Conservation (phyloP, 2,113 vertebrate species). For the Actinemys pallida region DNA sequence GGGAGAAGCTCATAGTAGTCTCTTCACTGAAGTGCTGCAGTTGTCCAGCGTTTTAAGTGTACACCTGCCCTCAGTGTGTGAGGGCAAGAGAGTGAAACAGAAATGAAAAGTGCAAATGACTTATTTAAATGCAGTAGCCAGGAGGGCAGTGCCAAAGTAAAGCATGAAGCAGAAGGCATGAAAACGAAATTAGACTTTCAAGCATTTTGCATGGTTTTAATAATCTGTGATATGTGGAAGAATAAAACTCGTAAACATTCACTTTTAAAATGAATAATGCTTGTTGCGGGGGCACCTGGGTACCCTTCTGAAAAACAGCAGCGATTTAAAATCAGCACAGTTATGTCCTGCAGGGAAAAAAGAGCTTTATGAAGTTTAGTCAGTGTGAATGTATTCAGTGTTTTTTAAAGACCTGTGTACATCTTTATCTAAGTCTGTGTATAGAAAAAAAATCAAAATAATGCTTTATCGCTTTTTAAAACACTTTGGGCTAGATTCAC, state of each 20-base stretch:
- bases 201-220: constrained; percentile 8
- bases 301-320: not conserved
- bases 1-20: not conserved
- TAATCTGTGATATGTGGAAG: not conserved
- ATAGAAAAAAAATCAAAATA: not conserved
- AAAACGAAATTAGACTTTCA: constrained; percentile 25
- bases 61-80: fast-evolving
- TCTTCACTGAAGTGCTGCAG: not conserved
- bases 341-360: not conserved
- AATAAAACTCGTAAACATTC: not conserved
- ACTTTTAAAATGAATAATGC: not conserved
- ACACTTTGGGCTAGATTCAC: not conserved
- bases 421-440: not conserved
- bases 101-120: not conserved
- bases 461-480: not conserved
- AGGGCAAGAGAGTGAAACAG: not conserved
- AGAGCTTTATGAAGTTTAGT: not conserved
- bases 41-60: no score
- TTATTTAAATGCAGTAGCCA: fast-evolving
- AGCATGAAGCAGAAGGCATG: not conserved
- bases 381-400: not conserved
- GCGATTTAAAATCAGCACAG: constrained; percentile 7
- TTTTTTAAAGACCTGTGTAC: not conserved
- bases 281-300: constrained; percentile 16
- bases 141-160: not conserved